These are phyloP conservation scores for Odontomyia ornata DNA, from an alignment of 2,888 invertebrate genomes.

Conservation along the genomic window DNA sequence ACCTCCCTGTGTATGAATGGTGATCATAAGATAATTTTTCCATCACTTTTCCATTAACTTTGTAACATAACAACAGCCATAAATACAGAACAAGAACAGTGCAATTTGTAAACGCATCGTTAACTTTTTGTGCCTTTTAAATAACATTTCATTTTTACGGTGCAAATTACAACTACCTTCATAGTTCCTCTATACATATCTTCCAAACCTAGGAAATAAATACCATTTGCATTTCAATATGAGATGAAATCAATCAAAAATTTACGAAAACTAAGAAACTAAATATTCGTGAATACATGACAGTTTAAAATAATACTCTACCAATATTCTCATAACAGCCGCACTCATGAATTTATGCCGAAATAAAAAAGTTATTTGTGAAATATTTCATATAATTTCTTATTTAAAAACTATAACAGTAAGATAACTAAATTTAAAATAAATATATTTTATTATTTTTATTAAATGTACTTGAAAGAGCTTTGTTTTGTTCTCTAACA, in stretches of 20 bases:
- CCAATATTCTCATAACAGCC: too few species aligned
- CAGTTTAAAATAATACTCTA: too few species aligned
- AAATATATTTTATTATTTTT: conserved; percentile 36
- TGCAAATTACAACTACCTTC: conserved; percentile 1
- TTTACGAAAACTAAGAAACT: too few species aligned
- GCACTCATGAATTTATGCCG: too few species aligned
- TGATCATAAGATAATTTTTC: neutral
- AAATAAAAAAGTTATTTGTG: neutral
- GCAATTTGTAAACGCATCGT: conserved; percentile 11
- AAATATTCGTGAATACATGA: too few species aligned
- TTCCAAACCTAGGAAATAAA: neutral
- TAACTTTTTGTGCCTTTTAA: conserved; percentile 34
- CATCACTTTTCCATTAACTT: neutral
- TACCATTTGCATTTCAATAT: neutral
- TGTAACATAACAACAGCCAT: conserved; percentile 9
- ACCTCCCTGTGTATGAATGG: neutral
- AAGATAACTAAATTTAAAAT: conserved; percentile 32
- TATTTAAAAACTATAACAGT: conserved; percentile 25
- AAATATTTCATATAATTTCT: conserved; percentile 31
- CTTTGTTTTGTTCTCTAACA: conserved; percentile 34
- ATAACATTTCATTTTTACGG: neutral
- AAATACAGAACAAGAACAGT: conserved; percentile 28
- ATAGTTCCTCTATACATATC: neutral
- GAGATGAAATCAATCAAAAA: neutral
- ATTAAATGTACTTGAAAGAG: conserved; percentile 28